Evolutionary conservation across 2,113 vertebrate genomes (phyloP), one percentile per base, ranked within the genome.

Genomic region (Gadus macrocephalus): DNA sequence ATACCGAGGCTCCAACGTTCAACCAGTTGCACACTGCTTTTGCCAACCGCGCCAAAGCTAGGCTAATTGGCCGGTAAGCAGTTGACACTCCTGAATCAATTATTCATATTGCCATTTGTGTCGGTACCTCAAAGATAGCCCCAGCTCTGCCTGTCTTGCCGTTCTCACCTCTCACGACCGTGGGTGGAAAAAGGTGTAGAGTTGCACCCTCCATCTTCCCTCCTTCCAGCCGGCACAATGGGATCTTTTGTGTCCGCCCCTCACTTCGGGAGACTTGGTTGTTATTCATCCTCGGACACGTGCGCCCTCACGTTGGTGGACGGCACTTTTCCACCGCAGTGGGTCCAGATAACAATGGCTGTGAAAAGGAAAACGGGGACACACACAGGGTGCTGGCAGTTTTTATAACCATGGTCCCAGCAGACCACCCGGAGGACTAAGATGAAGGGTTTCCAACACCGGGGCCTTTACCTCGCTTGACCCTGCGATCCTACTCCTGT

Each of bases 311-410:
- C 67, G 5, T 42, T 62, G 31, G 31, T 69, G 67, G 64, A 66
- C 72, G 72, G 78, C 75, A 80, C 73, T 75, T 71, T 76, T 35
- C 53, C 69, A 77, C 73, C 73, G 80, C 74, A 17, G 55, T 64
- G 73, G 42, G 75, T 68, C 83, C 71, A 9, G 12, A 9, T 14
- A 49, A 49, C 42, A 49, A 49, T 49, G 42, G 42, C 2, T 9
- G 8, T 49, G 8, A 49, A 49, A 49, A 9, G 42, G 5, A 12
- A 49, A 49, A 9, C 8, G 42, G 42, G 42, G 11, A 49, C 42
- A 49, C 42, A 49, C 42, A 49, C 12, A 49, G 12, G 42, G 8
- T 2, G 42, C 8, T 49, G 42, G 12, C 9, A 49, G 8, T 49
- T 49, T 49, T 49, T 49, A 49, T 11, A 49, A 2, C 11, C 42